Percentiles rank a stretch among this genome's conserved stretches.
Evolutionary conservation across 64 coral and sea anemone species (phyloP).

Genomic region (Orbicella faveolata): DNA sequence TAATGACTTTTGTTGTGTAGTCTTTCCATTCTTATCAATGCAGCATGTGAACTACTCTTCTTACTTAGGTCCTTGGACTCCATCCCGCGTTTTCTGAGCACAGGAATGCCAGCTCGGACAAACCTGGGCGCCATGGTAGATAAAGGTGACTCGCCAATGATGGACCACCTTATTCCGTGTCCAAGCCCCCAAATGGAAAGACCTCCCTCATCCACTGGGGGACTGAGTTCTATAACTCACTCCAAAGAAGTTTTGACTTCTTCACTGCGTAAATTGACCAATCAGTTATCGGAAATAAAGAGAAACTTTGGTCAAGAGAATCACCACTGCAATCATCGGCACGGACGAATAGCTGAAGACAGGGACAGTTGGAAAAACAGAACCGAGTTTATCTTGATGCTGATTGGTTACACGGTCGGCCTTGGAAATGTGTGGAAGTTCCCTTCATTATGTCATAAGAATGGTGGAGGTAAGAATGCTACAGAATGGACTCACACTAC

Average conservation of each 20-base stretch:
- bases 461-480: slow-evolving; percentile 84
- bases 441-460: slow-evolving; percentile 92
- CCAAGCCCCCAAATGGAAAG: slow-evolving; percentile 3
- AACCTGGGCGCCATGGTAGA: background rate
- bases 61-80: slow-evolving; percentile 10
- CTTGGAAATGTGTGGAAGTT: slow-evolving; percentile 96
- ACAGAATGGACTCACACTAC: too few species aligned
- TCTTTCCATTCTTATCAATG: background rate
- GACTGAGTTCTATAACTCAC: background rate
- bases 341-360: background rate
- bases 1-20: background rate
- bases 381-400: slow-evolving; percentile 88
- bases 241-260: slow-evolving; percentile 22
- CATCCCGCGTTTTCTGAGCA: background rate
- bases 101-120: background rate
- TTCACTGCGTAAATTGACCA: slow-evolving; percentile 10
- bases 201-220: background rate
- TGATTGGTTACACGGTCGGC: slow-evolving; percentile 95
- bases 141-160: slow-evolving; percentile 1
- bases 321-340: background rate
- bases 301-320: background rate
- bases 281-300: slow-evolving; percentile 13
- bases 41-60: background rate
- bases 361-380: slow-evolving; percentile 96
- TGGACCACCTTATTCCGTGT: background rate